Evolutionary conservation across 1,140 invertebrate species (phyloP).

Genomic region (Cepaea nemoralis): DNA sequence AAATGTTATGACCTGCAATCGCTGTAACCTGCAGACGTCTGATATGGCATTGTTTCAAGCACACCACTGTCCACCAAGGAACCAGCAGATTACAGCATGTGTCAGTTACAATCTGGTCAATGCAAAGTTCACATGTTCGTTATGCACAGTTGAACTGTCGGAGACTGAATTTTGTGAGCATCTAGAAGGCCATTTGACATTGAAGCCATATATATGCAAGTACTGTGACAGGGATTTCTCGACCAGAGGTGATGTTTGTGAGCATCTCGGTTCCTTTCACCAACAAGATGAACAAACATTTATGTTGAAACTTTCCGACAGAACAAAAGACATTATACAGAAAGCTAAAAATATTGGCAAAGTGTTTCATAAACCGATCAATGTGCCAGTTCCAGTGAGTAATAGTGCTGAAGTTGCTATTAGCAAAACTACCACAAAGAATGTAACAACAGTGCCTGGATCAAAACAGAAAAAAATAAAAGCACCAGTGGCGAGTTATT

Average conservation of each 20-base stretch:
- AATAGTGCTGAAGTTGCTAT: too few species aligned
- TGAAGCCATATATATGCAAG: neutral
- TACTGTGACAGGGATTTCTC: neutral
- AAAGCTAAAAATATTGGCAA: neutral
- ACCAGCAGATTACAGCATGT: neutral
- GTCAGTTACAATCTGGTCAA: neutral
- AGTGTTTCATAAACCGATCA: neutral
- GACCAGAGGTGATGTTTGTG: neutral
- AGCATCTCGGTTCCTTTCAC: neutral
- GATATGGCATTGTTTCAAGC: constrained; percentile 3
- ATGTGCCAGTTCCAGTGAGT: neutral
- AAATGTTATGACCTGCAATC: neutral
- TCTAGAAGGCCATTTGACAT: neutral
- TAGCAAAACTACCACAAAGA: too few species aligned
- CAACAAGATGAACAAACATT: neutral
- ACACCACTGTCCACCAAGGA: neutral
- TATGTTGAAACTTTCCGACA: neutral
- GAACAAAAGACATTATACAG: neutral
- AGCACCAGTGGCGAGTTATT: too few species aligned
- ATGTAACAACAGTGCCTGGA: too few species aligned
- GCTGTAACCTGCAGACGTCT: constrained; percentile 7
- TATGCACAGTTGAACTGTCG: neutral
- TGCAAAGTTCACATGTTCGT: neutral
- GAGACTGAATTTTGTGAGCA: constrained; percentile 10
- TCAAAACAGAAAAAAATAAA: too few species aligned